phyloP scores from a whole-genome alignment of 1,140 invertebrate genomes.

The Diorhabda carinulata region DNA sequence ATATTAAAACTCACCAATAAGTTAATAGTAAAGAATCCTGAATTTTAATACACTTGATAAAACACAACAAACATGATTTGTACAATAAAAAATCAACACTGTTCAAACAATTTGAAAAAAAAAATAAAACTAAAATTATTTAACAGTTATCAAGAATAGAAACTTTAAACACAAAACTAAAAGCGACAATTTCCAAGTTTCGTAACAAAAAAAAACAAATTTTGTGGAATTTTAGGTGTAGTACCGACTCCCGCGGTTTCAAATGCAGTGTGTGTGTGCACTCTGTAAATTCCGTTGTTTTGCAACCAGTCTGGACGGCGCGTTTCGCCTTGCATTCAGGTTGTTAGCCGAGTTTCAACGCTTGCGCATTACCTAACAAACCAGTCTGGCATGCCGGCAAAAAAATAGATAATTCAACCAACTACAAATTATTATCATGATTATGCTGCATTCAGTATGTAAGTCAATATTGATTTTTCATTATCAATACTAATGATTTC shows the following conservation, averaged over 20 bases:
- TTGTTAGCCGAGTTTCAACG: constrained; percentile 33
- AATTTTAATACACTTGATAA: constrained; percentile 41
- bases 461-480: too few species aligned
- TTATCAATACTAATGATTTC: too few species aligned
- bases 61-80: constrained; percentile 47
- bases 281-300: constrained; percentile 46
- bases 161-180: constrained; percentile 33
- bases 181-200: constrained; percentile 22
- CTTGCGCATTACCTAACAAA: constrained; percentile 37
- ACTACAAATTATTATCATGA: too few species aligned
- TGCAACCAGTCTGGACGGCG: constrained; percentile 34
- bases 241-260: constrained; percentile 47
- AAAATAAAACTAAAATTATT: constrained; percentile 21
- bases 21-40: constrained; percentile 23
- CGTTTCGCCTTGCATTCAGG: constrained; percentile 42
- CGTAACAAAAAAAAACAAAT: constrained; percentile 34
- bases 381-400: constrained; percentile 32
- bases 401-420: background rate
- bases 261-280: constrained; percentile 44
- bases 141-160: constrained; percentile 27
- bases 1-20: constrained; percentile 16
- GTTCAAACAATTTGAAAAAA: constrained; percentile 28
- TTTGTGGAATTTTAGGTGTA: constrained; percentile 42
- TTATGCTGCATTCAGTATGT: too few species aligned
- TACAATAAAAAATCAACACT: constrained; percentile 37